These are phyloP conservation scores for Aleiodes leptofemur DNA, from an alignment of 2,888 invertebrate species.

Conservation along the genomic window DNA sequence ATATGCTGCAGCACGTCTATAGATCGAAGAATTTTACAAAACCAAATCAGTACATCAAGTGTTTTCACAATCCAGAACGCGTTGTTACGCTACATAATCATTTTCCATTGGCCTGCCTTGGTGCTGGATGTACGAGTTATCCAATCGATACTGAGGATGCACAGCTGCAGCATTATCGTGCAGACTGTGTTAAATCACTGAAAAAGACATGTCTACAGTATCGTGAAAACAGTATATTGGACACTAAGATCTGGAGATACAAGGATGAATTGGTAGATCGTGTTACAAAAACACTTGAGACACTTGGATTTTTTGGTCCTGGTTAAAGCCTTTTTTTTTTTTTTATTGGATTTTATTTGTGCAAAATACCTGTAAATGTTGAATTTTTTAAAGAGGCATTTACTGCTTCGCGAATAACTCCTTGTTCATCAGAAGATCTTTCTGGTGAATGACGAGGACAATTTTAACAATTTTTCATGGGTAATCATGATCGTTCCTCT, in stretches of 20 bases:
- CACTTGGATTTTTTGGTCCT: conserved; percentile 81
- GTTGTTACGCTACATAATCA: conserved; percentile 94
- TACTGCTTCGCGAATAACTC: conserved; percentile 5
- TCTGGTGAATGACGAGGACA: conserved; percentile 43
- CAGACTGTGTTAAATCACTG: conserved; percentile 92
- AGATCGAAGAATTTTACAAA: conserved; percentile 93
- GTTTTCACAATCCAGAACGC: conserved; percentile 94
- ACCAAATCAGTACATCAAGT: conserved; percentile 94
- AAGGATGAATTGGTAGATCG: conserved; percentile 85
- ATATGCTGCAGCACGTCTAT: conserved; percentile 95
- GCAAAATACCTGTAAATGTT: background rate
- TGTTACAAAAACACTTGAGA: conserved; percentile 83
- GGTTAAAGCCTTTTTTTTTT: conserved; percentile 8
- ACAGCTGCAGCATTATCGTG: conserved; percentile 94
- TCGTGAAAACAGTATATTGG: conserved; percentile 87
- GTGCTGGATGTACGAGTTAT: conserved; percentile 88
- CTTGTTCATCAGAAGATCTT: conserved; percentile 41
- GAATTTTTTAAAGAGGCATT: background rate
- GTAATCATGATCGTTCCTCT: conserved; percentile 72
- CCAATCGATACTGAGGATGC: conserved; percentile 89
- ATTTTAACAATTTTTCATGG: conserved; percentile 59
- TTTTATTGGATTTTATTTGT: background rate
- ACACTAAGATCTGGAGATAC: conserved; percentile 92
- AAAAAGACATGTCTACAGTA: conserved; percentile 90
- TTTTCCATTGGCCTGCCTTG: conserved; percentile 91